Percentiles rank a stretch among this genome's conserved stretches.
phyloP scores from a whole-genome alignment of 2,113 vertebrate genomes.

The Lipotes vexillifer region DNA sequence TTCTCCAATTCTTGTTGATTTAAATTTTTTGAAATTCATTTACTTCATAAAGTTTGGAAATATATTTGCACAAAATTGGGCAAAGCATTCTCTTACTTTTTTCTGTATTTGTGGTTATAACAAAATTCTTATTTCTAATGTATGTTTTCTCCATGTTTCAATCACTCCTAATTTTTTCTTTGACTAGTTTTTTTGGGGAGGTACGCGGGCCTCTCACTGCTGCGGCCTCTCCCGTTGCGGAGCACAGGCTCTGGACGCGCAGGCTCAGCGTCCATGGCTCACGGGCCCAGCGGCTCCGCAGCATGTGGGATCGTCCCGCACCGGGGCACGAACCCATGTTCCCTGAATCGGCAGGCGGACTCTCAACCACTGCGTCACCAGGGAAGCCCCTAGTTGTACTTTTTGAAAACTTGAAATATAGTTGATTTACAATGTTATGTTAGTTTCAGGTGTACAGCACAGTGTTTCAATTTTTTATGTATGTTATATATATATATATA shows the following conservation, averaged over 20 bases:
- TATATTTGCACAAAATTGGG: not conserved
- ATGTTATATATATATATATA: not conserved
- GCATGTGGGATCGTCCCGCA: no score
- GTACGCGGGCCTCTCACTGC: no score
- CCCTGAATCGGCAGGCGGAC: no score
- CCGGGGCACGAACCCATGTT: rapidly evolving
- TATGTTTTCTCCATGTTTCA: not conserved
- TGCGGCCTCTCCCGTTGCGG: no score
- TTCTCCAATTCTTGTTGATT: not conserved
- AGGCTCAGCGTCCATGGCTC: no score
- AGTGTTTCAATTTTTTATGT: not conserved
- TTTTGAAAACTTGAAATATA: not conserved
- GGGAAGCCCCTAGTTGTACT: not conserved
- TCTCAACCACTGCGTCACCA: no score
- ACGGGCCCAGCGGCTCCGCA: no score
- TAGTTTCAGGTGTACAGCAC: not conserved
- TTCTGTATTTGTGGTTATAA: not conserved
- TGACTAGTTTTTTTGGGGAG: not conserved
- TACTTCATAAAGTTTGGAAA: not conserved
- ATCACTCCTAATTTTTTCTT: not conserved
- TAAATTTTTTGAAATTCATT: not conserved
- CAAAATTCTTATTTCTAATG: not conserved
- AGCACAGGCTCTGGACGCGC: no score
- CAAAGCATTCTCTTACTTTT: not conserved
- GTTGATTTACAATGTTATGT: not conserved